Conservation (phyloP, 2,113 vertebrate genomes). For the Neotoma lepida region DNA sequence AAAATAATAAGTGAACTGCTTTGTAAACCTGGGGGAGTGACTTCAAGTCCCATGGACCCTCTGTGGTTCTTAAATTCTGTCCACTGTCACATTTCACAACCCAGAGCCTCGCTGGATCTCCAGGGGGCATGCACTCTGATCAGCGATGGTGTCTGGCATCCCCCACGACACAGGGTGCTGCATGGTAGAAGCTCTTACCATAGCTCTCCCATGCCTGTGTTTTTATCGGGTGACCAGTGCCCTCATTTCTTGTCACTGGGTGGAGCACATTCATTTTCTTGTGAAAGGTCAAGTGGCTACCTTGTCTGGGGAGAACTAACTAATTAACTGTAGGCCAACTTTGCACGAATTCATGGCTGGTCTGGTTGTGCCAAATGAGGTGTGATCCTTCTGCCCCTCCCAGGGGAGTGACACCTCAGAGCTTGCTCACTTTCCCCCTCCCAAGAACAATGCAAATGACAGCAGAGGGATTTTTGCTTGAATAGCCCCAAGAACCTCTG, state of each 20-base stretch:
- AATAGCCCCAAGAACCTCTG: background rate
- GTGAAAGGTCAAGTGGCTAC: background rate
- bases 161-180: background rate
- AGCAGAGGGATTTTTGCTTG: conserved; percentile 39
- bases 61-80: conserved; percentile 33
- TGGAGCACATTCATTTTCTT: background rate
- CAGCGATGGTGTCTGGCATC: background rate
- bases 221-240: background rate
- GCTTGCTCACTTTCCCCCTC: background rate
- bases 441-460: conserved; percentile 70
- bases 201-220: background rate
- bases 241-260: conserved; percentile 38
- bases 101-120: background rate
- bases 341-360: background rate
- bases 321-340: conserved; percentile 32
- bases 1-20: background rate
- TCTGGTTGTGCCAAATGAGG: background rate
- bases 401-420: background rate
- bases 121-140: background rate
- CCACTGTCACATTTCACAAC: background rate
- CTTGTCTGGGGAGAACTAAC: conserved; percentile 28
- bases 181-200: background rate
- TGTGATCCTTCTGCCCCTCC: background rate
- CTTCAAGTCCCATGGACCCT: background rate
- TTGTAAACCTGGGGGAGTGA: background rate